Conservation (phyloP, 1,140 invertebrate species). For the Drosophila aff. region DNA sequence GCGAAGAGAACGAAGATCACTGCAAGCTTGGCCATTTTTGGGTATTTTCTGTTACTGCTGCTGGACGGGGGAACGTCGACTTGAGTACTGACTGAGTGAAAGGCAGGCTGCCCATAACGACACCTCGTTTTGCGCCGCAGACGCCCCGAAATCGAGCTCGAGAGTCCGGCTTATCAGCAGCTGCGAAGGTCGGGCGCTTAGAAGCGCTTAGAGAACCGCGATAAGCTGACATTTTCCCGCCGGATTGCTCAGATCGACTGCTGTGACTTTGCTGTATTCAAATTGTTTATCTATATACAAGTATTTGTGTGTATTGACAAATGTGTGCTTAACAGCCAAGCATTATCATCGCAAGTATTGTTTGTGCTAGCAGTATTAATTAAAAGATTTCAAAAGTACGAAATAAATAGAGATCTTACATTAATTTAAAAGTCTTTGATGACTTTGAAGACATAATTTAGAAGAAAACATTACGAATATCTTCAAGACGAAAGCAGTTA, state of each 20-base stretch:
- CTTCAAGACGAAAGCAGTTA: too few species aligned
- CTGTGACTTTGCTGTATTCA: not conserved
- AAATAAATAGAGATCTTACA: not conserved
- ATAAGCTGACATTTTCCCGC: conserved; percentile 19
- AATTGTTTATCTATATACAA: not conserved
- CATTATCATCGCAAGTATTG: not conserved
- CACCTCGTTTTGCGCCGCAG: conserved; percentile 54
- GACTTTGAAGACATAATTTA: too few species aligned
- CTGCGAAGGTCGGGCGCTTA: conserved; percentile 17
- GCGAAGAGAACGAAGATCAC: conserved; percentile 58
- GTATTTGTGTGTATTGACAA: not conserved
- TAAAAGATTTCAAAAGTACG: not conserved
- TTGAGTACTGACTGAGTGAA: conserved; percentile 43
- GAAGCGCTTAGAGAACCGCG: conserved; percentile 3
- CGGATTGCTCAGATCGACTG: not conserved
- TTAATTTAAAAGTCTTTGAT: not conserved
- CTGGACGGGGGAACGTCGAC: conserved; percentile 39
- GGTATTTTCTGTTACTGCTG: conserved; percentile 14
- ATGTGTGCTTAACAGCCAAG: not conserved
- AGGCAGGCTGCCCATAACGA: conserved; percentile 15
- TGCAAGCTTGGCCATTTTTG: conserved; percentile 70
- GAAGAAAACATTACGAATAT: too few species aligned
- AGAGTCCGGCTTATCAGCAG: conserved; percentile 29
- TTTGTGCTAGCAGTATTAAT: not conserved
- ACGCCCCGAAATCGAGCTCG: conserved; percentile 1